Base-by-base conservation (phyloP, 2,113 vertebrate species). In the Argyrosomus japonicus region DNA sequence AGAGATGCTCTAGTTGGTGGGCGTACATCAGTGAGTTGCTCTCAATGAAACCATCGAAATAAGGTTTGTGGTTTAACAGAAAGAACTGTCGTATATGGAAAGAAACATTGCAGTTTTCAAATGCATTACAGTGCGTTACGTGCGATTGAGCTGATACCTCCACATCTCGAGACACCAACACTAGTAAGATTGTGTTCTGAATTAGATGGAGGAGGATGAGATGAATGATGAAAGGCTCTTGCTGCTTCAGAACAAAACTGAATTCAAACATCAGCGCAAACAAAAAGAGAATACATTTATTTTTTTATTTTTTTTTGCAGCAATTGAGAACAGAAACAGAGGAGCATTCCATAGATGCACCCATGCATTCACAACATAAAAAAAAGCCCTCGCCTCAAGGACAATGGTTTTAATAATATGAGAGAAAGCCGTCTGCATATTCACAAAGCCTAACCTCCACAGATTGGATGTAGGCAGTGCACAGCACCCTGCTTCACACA, bases 331-430 rank as follows among this genome's bases (percentile, higher is more conserved):
- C 45, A 32, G 23, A 23, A 75, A 79, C n/a, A 50, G 36, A 71
- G 77, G 18, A 68, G 57, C 58, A 69, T 89, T 87, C 86, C 64
- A 64, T 3, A 68, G n/a, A 88, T 61, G 83, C 67, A 8, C 0
- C 68, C 81, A 89, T 87, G 87, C 82, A 67, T 75, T 69, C 60
- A 75, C 45, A 68, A 47, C 58, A 68, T 60, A 63, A 83, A 74
- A 74, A 74, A 58, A 79, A 73, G 54, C 15, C 77, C 62, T 75
- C n/a, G 74, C 45, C 85, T 79, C 60, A 89, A 89, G 77, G 87
- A 89, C 79, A 89, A 84, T 50, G 82, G 67, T 53, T 83, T 82
- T 82, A 82, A 85, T 83, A 92, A 83, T 32, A 78, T 4, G 77
- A 61, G 36, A 29, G 32, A 61, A 87, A 73, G 36, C 71, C 45